Evolutionary conservation across 2,888 invertebrate species (phyloP).

Genomic region (Agrochola lota): DNA sequence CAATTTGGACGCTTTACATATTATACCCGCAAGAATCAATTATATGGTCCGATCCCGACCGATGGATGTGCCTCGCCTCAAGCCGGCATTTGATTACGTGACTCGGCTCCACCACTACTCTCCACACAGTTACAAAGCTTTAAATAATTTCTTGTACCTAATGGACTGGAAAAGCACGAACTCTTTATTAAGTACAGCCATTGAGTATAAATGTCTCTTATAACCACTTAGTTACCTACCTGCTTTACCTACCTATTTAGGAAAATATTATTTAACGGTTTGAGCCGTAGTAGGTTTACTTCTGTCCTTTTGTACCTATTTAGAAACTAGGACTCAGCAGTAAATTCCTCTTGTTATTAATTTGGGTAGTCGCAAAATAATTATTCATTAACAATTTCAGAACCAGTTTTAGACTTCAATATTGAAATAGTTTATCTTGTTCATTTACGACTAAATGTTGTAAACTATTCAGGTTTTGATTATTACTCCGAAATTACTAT

Average conservation of each 20-base stretch:
- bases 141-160: constrained; percentile 8
- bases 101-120: constrained; percentile 3
- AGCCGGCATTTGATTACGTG: constrained; percentile 33
- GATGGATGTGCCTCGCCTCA: constrained; percentile 1
- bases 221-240: not conserved
- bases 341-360: not conserved
- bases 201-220: constrained; percentile 1
- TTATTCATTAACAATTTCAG: constrained; percentile 4
- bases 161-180: constrained; percentile 4
- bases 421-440: constrained; percentile 11
- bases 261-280: not conserved
- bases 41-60: not conserved
- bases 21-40: too few species aligned
- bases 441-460: constrained; percentile 13
- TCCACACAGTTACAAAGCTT: constrained; percentile 1
- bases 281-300: too few species aligned
- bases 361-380: not conserved
- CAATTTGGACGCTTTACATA: not conserved
- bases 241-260: not conserved
- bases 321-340: not conserved
- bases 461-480: constrained; percentile 16
- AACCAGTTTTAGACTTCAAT: not conserved
- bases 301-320: not conserved
- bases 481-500: not conserved
- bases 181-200: constrained; percentile 1